Evolutionary conservation across 2,888 invertebrate genomes (phyloP).

Genomic region (Acrobasis repandana): DNA sequence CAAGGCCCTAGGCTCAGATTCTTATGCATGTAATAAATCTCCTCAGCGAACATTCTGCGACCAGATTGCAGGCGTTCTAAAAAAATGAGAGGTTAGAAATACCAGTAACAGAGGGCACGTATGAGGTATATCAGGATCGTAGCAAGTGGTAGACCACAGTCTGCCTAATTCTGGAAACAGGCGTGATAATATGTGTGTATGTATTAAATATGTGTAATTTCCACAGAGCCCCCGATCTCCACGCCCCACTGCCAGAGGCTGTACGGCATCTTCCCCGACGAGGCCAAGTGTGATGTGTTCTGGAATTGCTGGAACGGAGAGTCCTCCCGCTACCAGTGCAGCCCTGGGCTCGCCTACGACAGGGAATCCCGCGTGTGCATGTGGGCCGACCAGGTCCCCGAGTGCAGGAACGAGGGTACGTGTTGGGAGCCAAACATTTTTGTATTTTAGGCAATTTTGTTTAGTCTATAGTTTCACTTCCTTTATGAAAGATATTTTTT

Average conservation of each 20-base stretch:
- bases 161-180: no score
- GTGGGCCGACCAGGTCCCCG: conserved; percentile 98
- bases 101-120: no score
- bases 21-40: no score
- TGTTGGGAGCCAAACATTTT: conserved; percentile 25
- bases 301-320: conserved; percentile 99
- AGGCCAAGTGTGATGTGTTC: conserved; percentile 94
- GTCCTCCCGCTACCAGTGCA: conserved; percentile 96
- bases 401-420: conserved; percentile 94
- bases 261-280: conserved; percentile 96
- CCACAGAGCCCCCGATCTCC: conserved; percentile 90
- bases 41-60: no score
- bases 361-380: conserved; percentile 96
- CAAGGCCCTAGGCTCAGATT: no score
- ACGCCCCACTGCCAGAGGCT: conserved; percentile 93
- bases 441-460: not conserved
- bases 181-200: not conserved
- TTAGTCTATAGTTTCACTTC: no score
- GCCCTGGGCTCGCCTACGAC: conserved; percentile 97
- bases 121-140: no score
- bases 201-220: conserved; percentile 21
- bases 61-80: no score
- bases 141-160: no score
- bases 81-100: no score
- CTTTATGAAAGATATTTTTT: not conserved